These are phyloP conservation scores for Plagodis dolabraria DNA, from an alignment of 2,888 invertebrate species.

Conservation along the genomic window DNA sequence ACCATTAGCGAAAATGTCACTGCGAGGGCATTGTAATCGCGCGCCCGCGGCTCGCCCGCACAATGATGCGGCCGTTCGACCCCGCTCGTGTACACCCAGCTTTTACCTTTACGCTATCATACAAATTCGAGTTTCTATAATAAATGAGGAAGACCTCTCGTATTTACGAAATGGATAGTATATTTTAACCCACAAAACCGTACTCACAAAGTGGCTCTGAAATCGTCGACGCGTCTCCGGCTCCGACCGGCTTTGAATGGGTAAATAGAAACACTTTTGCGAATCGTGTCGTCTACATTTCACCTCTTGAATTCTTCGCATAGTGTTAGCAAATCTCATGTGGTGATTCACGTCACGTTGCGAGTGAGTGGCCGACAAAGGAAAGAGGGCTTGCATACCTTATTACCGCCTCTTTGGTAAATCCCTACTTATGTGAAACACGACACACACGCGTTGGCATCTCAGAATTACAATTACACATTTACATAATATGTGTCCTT, in stretches of 20 bases:
- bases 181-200: conserved; percentile 46
- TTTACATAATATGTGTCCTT: conserved; percentile 52
- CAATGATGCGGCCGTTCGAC: conserved; percentile 80
- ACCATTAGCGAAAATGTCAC: conserved; percentile 85
- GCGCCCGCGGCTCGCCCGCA: conserved; percentile 73
- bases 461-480: conserved; percentile 73
- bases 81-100: conserved; percentile 68
- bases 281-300: conserved; percentile 65
- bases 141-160: conserved; percentile 65
- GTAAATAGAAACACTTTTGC: conserved; percentile 69
- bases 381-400: conserved; percentile 83
- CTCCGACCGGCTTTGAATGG: conserved; percentile 57
- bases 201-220: conserved; percentile 47
- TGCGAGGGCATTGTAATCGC: conserved; percentile 79
- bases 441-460: conserved; percentile 67
- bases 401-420: conserved; percentile 82
- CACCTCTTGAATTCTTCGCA: conserved; percentile 65
- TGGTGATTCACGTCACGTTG: conserved; percentile 80
- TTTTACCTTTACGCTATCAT: conserved; percentile 77
- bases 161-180: conserved; percentile 58
- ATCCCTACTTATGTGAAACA: conserved; percentile 81
- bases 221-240: conserved; percentile 45
- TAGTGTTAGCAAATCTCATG: conserved; percentile 70
- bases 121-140: conserved; percentile 80
- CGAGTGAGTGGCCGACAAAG: conserved; percentile 82